Percentiles rank a stretch among this genome's conserved stretches.
These are phyloP conservation scores for Lumbricus terrestris DNA, from an alignment of 2,888 invertebrate genomes.

Conservation along the genomic window DNA sequence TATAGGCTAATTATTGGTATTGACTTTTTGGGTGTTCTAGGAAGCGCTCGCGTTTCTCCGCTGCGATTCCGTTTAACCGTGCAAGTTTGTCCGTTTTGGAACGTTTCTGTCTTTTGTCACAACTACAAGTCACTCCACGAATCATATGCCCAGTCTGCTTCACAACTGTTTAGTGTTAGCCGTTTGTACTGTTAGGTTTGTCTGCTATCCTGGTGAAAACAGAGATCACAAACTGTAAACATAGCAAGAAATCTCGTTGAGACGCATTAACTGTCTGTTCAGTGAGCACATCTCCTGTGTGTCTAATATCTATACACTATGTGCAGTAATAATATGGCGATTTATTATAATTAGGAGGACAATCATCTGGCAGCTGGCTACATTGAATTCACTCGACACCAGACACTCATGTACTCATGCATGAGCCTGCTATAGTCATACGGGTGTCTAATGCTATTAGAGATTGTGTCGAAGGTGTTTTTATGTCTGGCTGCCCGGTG, in stretches of 20 bases:
- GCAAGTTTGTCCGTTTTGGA: neutral
- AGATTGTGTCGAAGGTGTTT: neutral
- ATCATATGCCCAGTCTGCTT: neutral
- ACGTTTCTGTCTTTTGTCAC: constrained; percentile 14
- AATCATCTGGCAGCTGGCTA: neutral
- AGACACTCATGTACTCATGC: neutral
- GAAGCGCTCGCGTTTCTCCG: neutral
- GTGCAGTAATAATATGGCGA: neutral
- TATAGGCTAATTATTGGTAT: no score
- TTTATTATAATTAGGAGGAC: neutral
- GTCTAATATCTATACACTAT: neutral
- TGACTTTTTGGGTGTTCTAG: neutral
- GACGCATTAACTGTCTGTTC: neutral
- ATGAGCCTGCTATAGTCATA: neutral
- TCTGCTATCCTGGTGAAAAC: neutral
- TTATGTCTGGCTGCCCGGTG: neutral
- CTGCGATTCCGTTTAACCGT: neutral
- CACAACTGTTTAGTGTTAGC: neutral
- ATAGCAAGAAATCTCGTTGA: neutral
- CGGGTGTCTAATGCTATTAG: neutral
- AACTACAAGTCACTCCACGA: neutral
- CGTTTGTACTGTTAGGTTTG: neutral
- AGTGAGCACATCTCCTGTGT: neutral
- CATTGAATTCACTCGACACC: neutral
- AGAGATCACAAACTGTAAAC: neutral